Percentiles rank a stretch among this genome's conserved stretches.
Conservation (phyloP, 1,140 invertebrate species). For the Leptinotarsa defecta region DNA sequence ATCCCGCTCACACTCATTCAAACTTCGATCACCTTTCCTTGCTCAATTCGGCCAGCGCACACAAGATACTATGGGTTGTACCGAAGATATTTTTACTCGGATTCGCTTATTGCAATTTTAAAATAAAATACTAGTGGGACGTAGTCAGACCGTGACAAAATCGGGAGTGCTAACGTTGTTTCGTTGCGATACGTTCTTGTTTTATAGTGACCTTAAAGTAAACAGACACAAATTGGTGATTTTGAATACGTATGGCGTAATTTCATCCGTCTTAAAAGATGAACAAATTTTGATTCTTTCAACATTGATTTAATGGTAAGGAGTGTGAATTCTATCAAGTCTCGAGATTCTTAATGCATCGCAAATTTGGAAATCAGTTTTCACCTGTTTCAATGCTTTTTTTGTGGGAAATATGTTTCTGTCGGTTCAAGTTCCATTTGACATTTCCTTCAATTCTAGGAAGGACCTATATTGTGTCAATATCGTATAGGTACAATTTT, state of each 20-base stretch:
- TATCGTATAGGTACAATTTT: no score
- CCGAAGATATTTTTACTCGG: conserved; percentile 30
- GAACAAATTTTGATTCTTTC: background rate
- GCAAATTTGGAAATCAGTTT: background rate
- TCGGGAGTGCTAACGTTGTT: conserved; percentile 5
- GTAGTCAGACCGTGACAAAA: conserved; percentile 2
- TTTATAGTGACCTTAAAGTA: background rate
- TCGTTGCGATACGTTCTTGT: background rate
- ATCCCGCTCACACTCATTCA: conserved; percentile 22
- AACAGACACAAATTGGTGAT: background rate
- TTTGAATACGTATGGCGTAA: conserved; percentile 22
- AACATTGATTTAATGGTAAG: background rate
- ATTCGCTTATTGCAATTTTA: conserved; percentile 24
- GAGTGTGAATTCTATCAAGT: background rate
- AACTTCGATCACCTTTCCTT: conserved; percentile 10
- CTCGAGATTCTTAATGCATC: background rate
- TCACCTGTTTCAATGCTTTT: background rate
- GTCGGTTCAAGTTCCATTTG: background rate
- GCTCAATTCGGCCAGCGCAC: conserved; percentile 33
- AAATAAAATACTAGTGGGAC: conserved; percentile 26
- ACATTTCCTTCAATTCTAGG: background rate
- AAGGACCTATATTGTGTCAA: no score
- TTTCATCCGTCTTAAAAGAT: background rate
- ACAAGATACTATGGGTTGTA: conserved; percentile 38
- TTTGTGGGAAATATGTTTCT: background rate